Conservation (phyloP, 2,888 invertebrate species). For the Aradus depressus region DNA sequence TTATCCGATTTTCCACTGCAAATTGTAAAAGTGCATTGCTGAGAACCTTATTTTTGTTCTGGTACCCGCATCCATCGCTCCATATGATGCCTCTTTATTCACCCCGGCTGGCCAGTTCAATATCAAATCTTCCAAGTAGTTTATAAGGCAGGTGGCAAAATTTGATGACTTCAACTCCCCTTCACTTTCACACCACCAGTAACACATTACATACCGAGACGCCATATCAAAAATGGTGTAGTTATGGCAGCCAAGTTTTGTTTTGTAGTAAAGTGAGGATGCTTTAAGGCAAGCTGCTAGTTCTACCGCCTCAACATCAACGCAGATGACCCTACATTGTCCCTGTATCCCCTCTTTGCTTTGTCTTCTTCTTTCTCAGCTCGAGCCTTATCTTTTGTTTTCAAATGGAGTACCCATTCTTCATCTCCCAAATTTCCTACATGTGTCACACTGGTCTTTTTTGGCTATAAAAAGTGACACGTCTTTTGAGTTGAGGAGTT, state of each 20-base stretch:
- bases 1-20: background rate
- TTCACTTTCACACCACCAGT: conserved; percentile 5
- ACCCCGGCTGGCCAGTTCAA: background rate
- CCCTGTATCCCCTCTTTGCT: conserved; percentile 2
- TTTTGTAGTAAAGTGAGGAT: conserved; percentile 8
- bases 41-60: conserved; percentile 8
- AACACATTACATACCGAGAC: conserved; percentile 1
- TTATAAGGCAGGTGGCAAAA: conserved; percentile 8
- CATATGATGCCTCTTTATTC: no score
- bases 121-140: conserved; percentile 1
- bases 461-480: no score
- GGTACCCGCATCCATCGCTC: conserved; percentile 10
- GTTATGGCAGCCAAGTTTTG: conserved; percentile 6
- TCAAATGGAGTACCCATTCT: background rate
- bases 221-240: conserved; percentile 9
- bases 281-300: conserved; percentile 3
- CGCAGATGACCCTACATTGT: background rate
- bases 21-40: conserved; percentile 5
- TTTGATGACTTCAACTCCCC: conserved; percentile 7
- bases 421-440: background rate
- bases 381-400: conserved; percentile 3
- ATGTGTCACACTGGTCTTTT: no score
- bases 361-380: conserved; percentile 10
- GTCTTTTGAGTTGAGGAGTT: no score
- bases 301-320: conserved; percentile 9